Base-by-base conservation (phyloP, 1,140 invertebrate genomes). In the Notospermus geniculatus region DNA sequence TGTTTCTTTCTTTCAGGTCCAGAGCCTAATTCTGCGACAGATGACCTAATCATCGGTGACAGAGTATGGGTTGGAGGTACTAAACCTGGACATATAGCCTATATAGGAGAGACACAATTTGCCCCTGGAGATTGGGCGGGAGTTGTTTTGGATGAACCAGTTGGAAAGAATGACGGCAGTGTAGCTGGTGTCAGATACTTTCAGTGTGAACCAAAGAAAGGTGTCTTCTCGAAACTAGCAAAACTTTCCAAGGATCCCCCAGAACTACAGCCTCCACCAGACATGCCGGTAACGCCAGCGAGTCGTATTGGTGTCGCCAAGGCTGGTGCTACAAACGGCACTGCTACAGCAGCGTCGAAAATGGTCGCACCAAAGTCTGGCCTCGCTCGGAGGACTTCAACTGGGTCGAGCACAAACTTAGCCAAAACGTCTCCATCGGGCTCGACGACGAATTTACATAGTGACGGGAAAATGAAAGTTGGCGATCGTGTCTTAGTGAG, bases 41-140 rank as follows among this genome's bases (percentile, higher is more conserved):
- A 80, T 84, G 92, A 92, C 81, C 97, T 97, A 80, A 96, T 94
- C 70, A 92, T 97, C 72, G 95, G 95, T 43, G 91, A 98, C 75
- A 84, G 89, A 67, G 91, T 98, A 68, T 98, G 91, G 90, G 94
- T 98, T 30, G 92, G 93, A 72, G 95, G 95, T 39, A 89, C 88
- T n/a, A 96, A 97, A 76, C 89, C 93, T 2, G 96, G 95, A 29
- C 87, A 88, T 71, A 97, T 99, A 67, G 93, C 95, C 28, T 99
- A 92, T 79, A 94, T 98, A 63, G 97, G 97, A n/a, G 95, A 97
- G 78, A 96, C 95, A 36, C 74, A 78, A 62, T 82, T 82, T 71
- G 78, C 78, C 15, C 63, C 73, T 7, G 81, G 81, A 13, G 75
- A 81, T 23, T 83, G 81, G 81, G 79, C 78, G 11, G 81, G 81